phyloP scores from a whole-genome alignment of 2,113 vertebrate genomes.

The Ondatra zibethicus region DNA sequence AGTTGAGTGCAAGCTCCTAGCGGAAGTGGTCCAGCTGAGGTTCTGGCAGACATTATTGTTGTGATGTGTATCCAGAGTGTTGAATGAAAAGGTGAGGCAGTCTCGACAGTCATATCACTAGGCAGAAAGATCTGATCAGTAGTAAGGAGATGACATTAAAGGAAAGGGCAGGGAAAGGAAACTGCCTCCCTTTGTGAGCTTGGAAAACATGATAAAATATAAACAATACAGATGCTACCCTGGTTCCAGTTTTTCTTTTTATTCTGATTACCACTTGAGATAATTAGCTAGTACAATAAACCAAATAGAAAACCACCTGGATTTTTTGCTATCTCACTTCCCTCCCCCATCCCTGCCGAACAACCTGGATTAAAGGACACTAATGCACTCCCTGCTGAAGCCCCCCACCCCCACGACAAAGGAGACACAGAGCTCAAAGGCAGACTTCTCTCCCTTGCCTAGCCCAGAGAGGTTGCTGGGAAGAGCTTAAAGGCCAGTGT shows the following conservation, averaged over 20 bases:
- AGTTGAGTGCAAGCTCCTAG: background rate
- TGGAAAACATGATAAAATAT: constrained; percentile 81
- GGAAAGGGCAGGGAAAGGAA: constrained; percentile 72
- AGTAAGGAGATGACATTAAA: constrained; percentile 30
- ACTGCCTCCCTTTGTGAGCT: constrained; percentile 78
- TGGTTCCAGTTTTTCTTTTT: constrained; percentile 79
- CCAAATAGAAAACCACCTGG: constrained; percentile 52
- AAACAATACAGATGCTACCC: constrained; percentile 82
- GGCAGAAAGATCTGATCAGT: constrained; percentile 63
- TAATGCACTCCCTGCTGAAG: constrained; percentile 65
- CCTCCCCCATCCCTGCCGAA: constrained; percentile 37
- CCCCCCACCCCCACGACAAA: background rate
- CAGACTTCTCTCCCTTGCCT: constrained; percentile 74
- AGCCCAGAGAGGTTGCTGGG: constrained; percentile 74
- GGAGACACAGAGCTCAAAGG: constrained; percentile 66
- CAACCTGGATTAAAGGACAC: constrained; percentile 72
- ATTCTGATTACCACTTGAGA: constrained; percentile 78
- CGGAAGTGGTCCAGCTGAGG: background rate
- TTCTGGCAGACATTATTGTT: constrained; percentile 12
- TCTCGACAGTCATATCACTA: background rate
- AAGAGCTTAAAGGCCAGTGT: constrained; percentile 66
- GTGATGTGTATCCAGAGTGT: constrained; percentile 28
- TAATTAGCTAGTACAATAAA: constrained; percentile 84
- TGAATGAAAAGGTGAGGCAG: constrained; percentile 47
- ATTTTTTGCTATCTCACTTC: background rate